These are phyloP conservation scores for Aphidius colemani DNA, from an alignment of 2,888 invertebrate species.

Conservation along the genomic window DNA sequence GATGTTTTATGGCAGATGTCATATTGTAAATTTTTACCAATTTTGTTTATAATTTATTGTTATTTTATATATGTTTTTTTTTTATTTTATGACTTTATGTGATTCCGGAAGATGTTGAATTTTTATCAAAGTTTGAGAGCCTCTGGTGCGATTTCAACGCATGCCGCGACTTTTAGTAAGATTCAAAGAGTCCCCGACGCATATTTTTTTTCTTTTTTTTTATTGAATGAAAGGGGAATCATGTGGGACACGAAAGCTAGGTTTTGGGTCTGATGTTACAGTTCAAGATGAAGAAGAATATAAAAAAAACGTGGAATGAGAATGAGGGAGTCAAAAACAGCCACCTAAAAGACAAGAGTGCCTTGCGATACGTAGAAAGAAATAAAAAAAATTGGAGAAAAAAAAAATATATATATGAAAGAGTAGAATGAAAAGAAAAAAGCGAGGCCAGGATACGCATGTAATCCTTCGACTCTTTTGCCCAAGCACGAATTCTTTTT, in stretches of 20 bases:
- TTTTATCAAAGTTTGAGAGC: slow-evolving; percentile 10
- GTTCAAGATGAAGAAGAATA: no score
- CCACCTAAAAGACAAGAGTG: slow-evolving; percentile 23
- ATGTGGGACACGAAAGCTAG: slow-evolving; percentile 11
- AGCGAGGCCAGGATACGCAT: slow-evolving; percentile 38
- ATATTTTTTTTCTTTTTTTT: not conserved
- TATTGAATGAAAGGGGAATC: slow-evolving; percentile 18
- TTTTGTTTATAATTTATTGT: not conserved
- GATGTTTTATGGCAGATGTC: no score
- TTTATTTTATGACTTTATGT: no score
- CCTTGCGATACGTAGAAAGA: slow-evolving; percentile 4
- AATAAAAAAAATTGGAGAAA: slow-evolving; percentile 15
- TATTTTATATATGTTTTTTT: not conserved
- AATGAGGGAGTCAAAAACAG: not conserved
- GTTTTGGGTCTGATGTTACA: slow-evolving; percentile 2
- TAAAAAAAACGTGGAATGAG: no score
- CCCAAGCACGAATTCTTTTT: slow-evolving; percentile 52
- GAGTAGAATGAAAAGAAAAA: slow-evolving; percentile 29
- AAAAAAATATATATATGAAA: slow-evolving; percentile 18
- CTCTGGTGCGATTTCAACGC: slow-evolving; percentile 17
- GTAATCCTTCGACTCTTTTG: slow-evolving; percentile 52
- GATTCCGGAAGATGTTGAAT: no score
- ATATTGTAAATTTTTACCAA: no score
- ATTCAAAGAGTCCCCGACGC: slow-evolving; percentile 14
- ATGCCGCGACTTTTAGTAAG: slow-evolving; percentile 13